A percentile compares a stretch with the other conserved stretches of the same genome.
These are phyloP conservation scores for Drosophila recens DNA, from an alignment of 2,888 invertebrate species.

Conservation along the genomic window DNA sequence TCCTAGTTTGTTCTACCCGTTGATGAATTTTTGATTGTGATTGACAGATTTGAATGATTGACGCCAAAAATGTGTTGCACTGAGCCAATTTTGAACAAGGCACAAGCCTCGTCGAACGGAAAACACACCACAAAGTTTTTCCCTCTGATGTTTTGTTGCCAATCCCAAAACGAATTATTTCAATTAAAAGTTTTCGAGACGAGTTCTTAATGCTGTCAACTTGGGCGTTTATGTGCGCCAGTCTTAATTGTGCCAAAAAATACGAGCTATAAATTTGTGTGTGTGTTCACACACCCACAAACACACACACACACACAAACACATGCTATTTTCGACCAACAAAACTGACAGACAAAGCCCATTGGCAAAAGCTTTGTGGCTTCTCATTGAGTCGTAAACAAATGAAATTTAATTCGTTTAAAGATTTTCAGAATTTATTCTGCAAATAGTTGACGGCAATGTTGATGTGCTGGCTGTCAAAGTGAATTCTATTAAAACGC, in stretches of 20 bases:
- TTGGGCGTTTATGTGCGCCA: slow-evolving; percentile 72
- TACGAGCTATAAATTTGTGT: slow-evolving; percentile 60
- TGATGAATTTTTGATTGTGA: neutral
- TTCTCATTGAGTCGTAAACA: slow-evolving; percentile 75
- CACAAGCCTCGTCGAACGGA: slow-evolving; percentile 21
- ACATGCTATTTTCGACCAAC: slow-evolving; percentile 38
- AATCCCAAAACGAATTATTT: slow-evolving; percentile 72
- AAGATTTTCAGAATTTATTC: slow-evolving; percentile 65
- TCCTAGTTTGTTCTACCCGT: neutral
- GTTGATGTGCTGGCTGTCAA: slow-evolving; percentile 34
- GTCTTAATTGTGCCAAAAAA: slow-evolving; percentile 73
- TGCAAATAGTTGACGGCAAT: slow-evolving; percentile 52
- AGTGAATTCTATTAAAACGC: slow-evolving; percentile 30
- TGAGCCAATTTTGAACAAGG: slow-evolving; percentile 46
- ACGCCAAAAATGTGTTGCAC: slow-evolving; percentile 11
- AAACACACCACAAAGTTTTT: slow-evolving; percentile 51
- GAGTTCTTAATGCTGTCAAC: slow-evolving; percentile 76
- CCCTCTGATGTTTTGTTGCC: slow-evolving; percentile 39
- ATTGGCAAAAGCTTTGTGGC: slow-evolving; percentile 72
- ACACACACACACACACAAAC: slow-evolving; percentile 22
- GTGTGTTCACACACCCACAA: slow-evolving; percentile 25
- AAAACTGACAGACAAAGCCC: slow-evolving; percentile 57
- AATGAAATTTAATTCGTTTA: slow-evolving; percentile 72
- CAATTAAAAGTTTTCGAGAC: slow-evolving; percentile 73
- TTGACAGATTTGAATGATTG: slow-evolving; percentile 27